Evolutionary conservation across 2,888 invertebrate genomes (phyloP).

Genomic region (Melinopterus prodromus): DNA sequence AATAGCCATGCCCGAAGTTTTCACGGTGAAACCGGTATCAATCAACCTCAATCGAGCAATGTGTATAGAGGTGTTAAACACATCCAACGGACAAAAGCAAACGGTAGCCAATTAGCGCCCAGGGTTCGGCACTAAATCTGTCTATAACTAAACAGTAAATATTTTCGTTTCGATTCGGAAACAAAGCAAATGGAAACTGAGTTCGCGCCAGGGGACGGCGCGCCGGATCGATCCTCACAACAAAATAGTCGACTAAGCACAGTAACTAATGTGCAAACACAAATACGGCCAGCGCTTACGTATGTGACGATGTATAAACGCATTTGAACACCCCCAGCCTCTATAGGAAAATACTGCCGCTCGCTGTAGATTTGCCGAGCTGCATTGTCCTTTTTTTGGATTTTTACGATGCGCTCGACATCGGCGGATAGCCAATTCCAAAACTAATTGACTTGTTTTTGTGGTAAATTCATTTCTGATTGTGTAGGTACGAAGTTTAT

Average conservation of each 20-base stretch:
- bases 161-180: constrained; percentile 18
- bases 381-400: background rate
- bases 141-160: constrained; percentile 25
- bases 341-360: background rate
- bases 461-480: background rate
- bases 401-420: background rate
- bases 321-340: background rate
- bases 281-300: background rate
- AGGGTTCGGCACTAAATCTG: constrained; percentile 24
- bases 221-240: background rate
- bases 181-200: constrained; percentile 25
- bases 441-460: background rate
- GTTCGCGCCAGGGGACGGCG: background rate
- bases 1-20: background rate
- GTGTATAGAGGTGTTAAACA: background rate
- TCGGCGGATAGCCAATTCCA: background rate
- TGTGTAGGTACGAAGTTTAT: too few species aligned
- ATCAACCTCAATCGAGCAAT: constrained; percentile 4
- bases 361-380: background rate
- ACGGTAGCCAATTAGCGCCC: constrained; percentile 20
- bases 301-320: background rate
- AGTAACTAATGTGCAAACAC: constrained; percentile 4
- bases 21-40: background rate
- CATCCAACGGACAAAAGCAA: constrained; percentile 16
- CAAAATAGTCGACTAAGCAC: constrained; percentile 4